Base-by-base conservation (phyloP, 1,140 invertebrate genomes). In the Dolichoris vasculosae region DNA sequence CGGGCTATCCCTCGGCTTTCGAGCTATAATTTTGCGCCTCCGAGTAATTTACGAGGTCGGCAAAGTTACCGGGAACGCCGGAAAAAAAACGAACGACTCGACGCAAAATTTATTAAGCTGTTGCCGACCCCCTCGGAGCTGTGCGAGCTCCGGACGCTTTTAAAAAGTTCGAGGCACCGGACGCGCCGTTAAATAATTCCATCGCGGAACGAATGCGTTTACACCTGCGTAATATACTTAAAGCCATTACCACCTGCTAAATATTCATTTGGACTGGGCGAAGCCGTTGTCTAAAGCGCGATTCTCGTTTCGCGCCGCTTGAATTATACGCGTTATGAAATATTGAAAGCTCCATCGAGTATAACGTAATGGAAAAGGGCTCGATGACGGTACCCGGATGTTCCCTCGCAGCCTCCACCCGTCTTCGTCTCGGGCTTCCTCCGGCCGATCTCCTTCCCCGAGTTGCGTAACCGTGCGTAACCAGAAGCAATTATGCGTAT, bases 401-500 rank as follows among this genome's bases (percentile, higher is more conserved):
- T 38, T 76, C 38, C 38, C 73, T 26, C 85, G 83, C n/a, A 40
- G 77, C 30, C 48, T 35, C 73, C 69, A 15, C 43, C 30, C 35
- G 23, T n/a, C 30, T 69, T 64, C 82, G 6, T 59, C 46, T 78
- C 51, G 32, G 59, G 23, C 30, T 55, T 51, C 75, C 73, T 82
- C 46, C 9, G 23, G 75, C 46, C 71, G 77, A 79, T 89, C 78
- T 86, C 86, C 55, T 87, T 86, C 76, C 63, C 15, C 46, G 64
- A 63, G 46, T 40, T 43, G 84, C 40, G 76, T 88, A 89, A 88
- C 87, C 73, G 87, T 82, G 86, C 85, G 87, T 89, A 89, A 89
- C 86, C 84, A 87, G 82, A 86, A 81, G 87, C 87, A 84, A 86
- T 89, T 89, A 88, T 81, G 88, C 86, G 77, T 87, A 88, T 88